Conservation (phyloP, 2,113 vertebrate genomes). For the Rhinoderma darwinii region DNA sequence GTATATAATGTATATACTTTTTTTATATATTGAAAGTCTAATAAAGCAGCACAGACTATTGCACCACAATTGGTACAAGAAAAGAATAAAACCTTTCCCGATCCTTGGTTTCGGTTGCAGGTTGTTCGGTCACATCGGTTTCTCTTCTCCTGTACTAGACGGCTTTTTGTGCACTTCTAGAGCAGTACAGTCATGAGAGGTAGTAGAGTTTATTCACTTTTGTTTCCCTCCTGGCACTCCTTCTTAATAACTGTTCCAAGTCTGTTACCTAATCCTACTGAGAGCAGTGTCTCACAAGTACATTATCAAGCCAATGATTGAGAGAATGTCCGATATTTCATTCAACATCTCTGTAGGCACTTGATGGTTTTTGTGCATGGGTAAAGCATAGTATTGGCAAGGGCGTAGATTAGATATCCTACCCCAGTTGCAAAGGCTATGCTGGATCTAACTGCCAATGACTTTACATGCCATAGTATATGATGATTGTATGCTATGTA, state of each 20-base stretch:
- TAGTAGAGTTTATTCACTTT: slow-evolving; percentile 50
- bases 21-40: too few species aligned
- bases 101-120: not conserved
- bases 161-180: not conserved
- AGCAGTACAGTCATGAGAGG: slow-evolving; percentile 7
- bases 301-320: slow-evolving; percentile 31
- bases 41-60: too few species aligned
- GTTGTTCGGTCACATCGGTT: not conserved
- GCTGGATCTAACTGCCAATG: not conserved
- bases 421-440: not conserved
- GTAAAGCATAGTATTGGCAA: not conserved
- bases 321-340: slow-evolving; percentile 5
- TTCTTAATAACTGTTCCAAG: slow-evolving; percentile 23
- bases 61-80: too few species aligned
- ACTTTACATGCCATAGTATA: too few species aligned
- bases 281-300: slow-evolving; percentile 38
- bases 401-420: not conserved
- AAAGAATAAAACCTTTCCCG: not conserved
- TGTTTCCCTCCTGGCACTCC: slow-evolving; percentile 50
- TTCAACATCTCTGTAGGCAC: slow-evolving; percentile 26
- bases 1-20: too few species aligned
- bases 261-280: slow-evolving; percentile 51
- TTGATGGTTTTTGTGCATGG: not conserved
- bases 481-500: too few species aligned
- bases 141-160: not conserved